Conservation (phyloP, 64 coral and sea anemone species). For the Acropora tenuis region DNA sequence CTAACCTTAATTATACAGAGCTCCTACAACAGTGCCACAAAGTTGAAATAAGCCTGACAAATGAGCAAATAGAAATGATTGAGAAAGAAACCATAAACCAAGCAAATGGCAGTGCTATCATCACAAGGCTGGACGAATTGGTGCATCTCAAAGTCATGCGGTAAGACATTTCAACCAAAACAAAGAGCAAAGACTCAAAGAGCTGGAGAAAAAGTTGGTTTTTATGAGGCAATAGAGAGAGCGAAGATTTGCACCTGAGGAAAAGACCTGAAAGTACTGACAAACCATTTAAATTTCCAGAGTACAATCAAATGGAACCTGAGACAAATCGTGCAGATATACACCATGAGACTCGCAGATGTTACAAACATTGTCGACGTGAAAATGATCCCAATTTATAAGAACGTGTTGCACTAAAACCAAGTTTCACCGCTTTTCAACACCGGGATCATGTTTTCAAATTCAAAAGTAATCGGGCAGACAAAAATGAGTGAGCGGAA, state of each 20-base stretch:
- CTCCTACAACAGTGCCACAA: too few relatives aligned
- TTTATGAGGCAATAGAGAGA: neutral
- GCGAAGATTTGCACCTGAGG: slow-evolving; percentile 45
- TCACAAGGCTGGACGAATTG: too few relatives aligned
- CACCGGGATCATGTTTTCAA: slow-evolving; percentile 5
- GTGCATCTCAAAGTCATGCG: too few relatives aligned
- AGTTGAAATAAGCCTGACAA: too few relatives aligned
- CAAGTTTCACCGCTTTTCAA: slow-evolving; percentile 13
- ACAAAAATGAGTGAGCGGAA: neutral
- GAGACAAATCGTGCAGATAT: neutral
- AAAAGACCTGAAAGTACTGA: slow-evolving; percentile 8
- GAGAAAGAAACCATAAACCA: too few relatives aligned
- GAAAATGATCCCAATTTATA: slow-evolving; percentile 12
- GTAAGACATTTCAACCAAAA: neutral
- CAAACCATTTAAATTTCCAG: slow-evolving; percentile 6
- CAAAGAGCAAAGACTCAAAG: neutral
- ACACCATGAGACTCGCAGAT: neutral
- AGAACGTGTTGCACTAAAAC: slow-evolving; percentile 7
- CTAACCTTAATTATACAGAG: too few relatives aligned
- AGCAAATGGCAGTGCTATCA: too few relatives aligned
- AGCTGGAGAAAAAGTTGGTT: neutral
- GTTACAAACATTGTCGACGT: neutral
- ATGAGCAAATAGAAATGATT: too few relatives aligned
- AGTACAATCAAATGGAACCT: neutral
- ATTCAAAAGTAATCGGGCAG: neutral